Base-by-base conservation (phyloP, 2,888 invertebrate species). In the Choristoneura rosaceana region DNA sequence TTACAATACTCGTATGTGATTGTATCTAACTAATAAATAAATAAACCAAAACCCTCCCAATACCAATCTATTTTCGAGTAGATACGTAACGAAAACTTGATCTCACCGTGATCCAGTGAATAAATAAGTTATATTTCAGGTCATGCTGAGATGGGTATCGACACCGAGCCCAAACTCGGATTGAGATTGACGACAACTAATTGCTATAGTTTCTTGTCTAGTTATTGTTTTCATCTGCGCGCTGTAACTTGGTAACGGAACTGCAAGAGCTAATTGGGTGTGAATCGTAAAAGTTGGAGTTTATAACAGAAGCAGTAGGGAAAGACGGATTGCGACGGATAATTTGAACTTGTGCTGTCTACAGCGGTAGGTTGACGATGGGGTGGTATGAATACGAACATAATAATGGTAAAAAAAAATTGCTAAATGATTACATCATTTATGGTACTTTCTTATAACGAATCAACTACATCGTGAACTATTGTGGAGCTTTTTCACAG, bases 111-210 rank as follows among this genome's bases (percentile, higher is more conserved):
- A 52, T 17, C 7, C 1, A 52, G 61, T 58, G 63, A 64, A 63
- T 70, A 61, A 70, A 63, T 70, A 61, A 70, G 64, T 38, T 70
- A 65, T n/a, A 65, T 50, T 52, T 17, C n/a, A 65, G 25, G 50
- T 59, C 70, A 58, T 58, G 52, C 34, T 25, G 64, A 55, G 55
- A 55, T 14, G 55, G 64, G 64, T 64, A 64, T 70, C 58, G 55
- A 63, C 69, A 58, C 17, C 64, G 58, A 15, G 52, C 14, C 66
- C 38, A 55, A 71, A 45, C 47, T 66, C 52, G 9, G 55, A 71
- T 67, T 71, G 66, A 58, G 61, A 71, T 71, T 67, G 71, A 71
- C 71, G 71, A 71, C 71, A 62, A 41, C 62, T 71, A 62, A 71
- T 71, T 71, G 55, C 61, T 12, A 55, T 55, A 71, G 55, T 71